Conservation (phyloP, 2,888 invertebrate genomes). For the Drosophila robusta region DNA sequence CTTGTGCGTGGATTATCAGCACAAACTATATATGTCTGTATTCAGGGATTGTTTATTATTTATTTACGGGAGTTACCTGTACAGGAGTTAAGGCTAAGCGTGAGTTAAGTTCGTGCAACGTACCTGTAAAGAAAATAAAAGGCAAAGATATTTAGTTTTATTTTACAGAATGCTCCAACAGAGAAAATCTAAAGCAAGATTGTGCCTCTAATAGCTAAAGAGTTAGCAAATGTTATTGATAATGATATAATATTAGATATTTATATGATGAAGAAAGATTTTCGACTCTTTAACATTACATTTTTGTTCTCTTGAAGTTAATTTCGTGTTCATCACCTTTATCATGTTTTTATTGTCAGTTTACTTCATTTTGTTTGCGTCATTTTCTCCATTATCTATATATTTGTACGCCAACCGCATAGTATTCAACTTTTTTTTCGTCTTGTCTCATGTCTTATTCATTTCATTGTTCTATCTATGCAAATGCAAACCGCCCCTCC, state of each 20-base stretch:
- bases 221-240: no score
- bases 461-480: conserved; percentile 44
- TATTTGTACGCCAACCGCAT: conserved; percentile 27
- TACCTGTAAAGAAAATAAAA: conserved; percentile 44
- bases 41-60: conserved; percentile 7
- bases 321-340: background rate
- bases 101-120: conserved; percentile 14
- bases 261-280: no score
- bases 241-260: no score
- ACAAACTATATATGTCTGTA: conserved; percentile 5
- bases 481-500: conserved; percentile 15
- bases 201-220: no score
- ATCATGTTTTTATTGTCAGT: conserved; percentile 8
- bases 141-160: conserved; percentile 19
- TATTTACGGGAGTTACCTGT: conserved; percentile 38
- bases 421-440: conserved; percentile 20
- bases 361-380: conserved; percentile 15
- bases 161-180: no score
- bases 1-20: conserved; percentile 43
- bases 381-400: conserved; percentile 27
- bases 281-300: no score
- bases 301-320: conserved; percentile 4
- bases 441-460: conserved; percentile 59
- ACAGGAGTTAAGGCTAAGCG: background rate
- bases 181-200: no score